phyloP scores from a whole-genome alignment of 2,113 vertebrate species.

The Podarcis raffonei region DNA sequence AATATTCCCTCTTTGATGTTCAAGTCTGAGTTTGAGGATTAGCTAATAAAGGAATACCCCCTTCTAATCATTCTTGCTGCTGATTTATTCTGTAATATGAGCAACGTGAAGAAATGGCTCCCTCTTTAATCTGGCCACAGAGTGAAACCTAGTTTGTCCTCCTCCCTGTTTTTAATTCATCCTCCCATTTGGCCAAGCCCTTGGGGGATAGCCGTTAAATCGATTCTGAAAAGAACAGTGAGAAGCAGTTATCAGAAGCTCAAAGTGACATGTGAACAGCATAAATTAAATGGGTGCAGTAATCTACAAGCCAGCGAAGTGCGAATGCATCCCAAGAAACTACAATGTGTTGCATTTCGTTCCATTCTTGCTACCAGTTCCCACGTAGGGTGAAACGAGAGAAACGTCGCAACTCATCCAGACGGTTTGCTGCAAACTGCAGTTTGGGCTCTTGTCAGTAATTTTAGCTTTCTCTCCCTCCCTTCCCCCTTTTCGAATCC shows the following conservation, averaged over 20 bases:
- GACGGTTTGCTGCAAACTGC: background rate
- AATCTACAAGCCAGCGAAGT: background rate
- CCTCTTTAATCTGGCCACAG: background rate
- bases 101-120: background rate
- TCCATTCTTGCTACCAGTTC: background rate
- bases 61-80: background rate
- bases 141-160: background rate
- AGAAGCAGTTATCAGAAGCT: background rate
- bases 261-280: background rate
- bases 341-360: background rate
- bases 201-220: background rate
- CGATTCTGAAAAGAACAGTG: background rate
- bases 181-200: background rate
- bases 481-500: background rate
- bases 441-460: background rate
- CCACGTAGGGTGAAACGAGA: background rate
- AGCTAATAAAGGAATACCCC: background rate
- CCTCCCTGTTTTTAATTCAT: background rate
- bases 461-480: conserved; percentile 32
- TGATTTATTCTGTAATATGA: background rate
- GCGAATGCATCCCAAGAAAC: background rate
- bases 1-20: background rate
- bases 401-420: background rate
- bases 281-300: background rate
- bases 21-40: background rate